A percentile compares a stretch with the other conserved stretches of the same genome.
phyloP scores from a whole-genome alignment of 2,113 vertebrate genomes.

The Sander vitreus region DNA sequence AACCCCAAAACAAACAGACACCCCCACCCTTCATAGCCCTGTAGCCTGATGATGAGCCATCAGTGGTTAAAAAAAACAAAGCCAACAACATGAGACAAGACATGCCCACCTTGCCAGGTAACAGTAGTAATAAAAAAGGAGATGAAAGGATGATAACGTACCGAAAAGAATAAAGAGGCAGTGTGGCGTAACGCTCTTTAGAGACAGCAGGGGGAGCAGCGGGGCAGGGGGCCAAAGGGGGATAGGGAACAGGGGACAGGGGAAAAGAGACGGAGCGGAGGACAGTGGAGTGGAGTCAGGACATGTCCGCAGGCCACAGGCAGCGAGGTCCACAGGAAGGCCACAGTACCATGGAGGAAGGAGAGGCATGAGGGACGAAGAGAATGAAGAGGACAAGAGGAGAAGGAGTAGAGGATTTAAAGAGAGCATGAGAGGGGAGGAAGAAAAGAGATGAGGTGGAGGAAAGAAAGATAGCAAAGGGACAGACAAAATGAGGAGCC shows the following conservation, averaged over 20 bases:
- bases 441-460: constrained; percentile 85
- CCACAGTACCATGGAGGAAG: constrained; percentile 85
- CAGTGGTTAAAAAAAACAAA: constrained; percentile 72
- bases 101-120: constrained; percentile 83
- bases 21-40: constrained; percentile 68
- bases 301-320: constrained; percentile 85
- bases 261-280: constrained; percentile 94
- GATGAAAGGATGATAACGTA: constrained; percentile 99
- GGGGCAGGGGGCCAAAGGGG: constrained; percentile 92
- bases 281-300: constrained; percentile 90
- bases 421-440: constrained; percentile 88
- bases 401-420: constrained; percentile 87
- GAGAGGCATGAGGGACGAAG: constrained; percentile 77
- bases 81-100: constrained; percentile 81
- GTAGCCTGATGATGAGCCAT: constrained; percentile 74
- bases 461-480: constrained; percentile 81
- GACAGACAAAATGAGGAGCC: constrained; percentile 50
- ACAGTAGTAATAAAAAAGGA: constrained; percentile 91
- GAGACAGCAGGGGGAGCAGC: constrained; percentile 99
- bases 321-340: constrained; percentile 85
- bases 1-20: constrained; percentile 61
- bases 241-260: constrained; percentile 92
- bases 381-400: constrained; percentile 89
- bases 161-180: constrained; percentile 99
- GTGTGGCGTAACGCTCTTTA: constrained; percentile 99